Conservation (phyloP, 2,113 vertebrate genomes). For the Fulmarus glacialis region DNA sequence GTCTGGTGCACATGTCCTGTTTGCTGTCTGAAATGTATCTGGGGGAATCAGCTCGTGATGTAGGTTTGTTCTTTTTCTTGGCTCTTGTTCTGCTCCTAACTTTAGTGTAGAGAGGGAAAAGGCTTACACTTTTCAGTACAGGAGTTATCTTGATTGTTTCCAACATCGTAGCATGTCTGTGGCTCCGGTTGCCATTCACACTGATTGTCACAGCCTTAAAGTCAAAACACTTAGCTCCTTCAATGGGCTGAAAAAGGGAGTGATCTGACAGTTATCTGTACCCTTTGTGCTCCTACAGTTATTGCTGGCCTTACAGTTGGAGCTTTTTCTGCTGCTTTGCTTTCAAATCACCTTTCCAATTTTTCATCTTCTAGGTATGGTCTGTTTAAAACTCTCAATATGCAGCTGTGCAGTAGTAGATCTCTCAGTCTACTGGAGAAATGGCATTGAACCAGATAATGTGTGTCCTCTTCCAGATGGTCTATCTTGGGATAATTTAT, state of each 20-base stretch:
- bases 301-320: not conserved
- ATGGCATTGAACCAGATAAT: not conserved
- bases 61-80: slow-evolving; percentile 4
- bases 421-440: not conserved
- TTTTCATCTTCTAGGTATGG: not conserved
- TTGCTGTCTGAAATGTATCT: not conserved
- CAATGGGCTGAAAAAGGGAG: not conserved
- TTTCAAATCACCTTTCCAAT: not conserved
- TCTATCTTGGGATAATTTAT: not conserved
- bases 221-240: not conserved
- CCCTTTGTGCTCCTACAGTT: not conserved
- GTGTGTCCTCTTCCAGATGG: not conserved
- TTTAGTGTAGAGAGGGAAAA: not conserved
- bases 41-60: not conserved
- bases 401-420: not conserved
- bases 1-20: not conserved
- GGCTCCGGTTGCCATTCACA: accelerated
- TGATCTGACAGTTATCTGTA: not conserved
- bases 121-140: not conserved
- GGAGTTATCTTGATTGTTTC: not conserved
- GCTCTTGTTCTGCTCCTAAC: not conserved
- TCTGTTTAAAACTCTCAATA: not conserved
- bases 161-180: not conserved
- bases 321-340: not conserved
- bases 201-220: not conserved